Evolutionary conservation across 1,140 invertebrate species (phyloP).

Genomic region (Heterodera carotae): DNA sequence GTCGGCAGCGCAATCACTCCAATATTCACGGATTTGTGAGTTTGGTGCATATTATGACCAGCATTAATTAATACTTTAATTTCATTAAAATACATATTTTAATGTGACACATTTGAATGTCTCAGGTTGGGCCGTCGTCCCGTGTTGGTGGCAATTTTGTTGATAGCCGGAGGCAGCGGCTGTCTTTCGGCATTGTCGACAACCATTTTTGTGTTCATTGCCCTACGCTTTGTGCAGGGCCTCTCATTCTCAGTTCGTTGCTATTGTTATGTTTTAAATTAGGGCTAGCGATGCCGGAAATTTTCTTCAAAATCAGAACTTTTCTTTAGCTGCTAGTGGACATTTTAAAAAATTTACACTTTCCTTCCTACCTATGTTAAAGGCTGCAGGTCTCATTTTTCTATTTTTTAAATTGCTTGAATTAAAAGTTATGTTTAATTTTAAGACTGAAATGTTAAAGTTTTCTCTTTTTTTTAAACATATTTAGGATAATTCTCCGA

Average conservation of each 20-base stretch:
- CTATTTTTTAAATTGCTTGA: too few relatives aligned
- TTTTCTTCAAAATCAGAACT: background rate
- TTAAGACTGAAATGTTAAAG: too few relatives aligned
- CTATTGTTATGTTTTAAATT: conserved; percentile 15
- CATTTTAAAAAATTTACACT: too few relatives aligned
- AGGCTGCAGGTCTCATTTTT: too few relatives aligned
- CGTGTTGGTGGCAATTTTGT: conserved; percentile 23
- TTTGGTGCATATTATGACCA: too few relatives aligned
- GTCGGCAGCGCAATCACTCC: conserved; percentile 30
- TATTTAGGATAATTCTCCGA: too few relatives aligned
- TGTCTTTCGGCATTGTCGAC: conserved; percentile 36
- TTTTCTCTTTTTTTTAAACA: too few relatives aligned
- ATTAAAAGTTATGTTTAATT: too few relatives aligned
- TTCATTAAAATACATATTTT: background rate
- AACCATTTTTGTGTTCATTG: conserved; percentile 43
- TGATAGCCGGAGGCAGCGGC: conserved; percentile 16
- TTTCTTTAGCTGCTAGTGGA: too few relatives aligned
- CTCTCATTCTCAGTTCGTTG: conserved; percentile 38
- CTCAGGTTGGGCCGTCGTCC: conserved; percentile 36
- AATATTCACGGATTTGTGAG: conserved; percentile 30
- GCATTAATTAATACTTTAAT: conserved; percentile 9
- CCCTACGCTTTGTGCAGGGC: conserved; percentile 45
- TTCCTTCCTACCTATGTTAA: too few relatives aligned
- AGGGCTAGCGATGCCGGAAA: too few relatives aligned
- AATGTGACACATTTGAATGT: background rate